Evolutionary conservation across 2,888 invertebrate species (phyloP).

Genomic region (Punctoribates punctum): DNA sequence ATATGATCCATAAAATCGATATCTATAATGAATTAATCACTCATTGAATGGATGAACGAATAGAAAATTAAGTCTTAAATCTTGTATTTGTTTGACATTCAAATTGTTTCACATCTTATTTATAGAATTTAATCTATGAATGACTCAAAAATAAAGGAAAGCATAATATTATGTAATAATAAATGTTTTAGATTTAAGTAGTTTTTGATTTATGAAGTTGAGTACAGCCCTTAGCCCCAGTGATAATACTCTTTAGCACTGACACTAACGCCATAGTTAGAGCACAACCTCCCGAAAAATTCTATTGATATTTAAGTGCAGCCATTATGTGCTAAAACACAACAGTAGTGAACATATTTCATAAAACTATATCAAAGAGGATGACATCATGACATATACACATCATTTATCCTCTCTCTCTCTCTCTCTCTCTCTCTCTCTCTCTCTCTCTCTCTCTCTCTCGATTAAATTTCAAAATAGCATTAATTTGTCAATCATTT

Average conservation of each 20-base stretch:
- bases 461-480: too few species aligned
- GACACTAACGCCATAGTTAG: background rate
- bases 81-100: background rate
- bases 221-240: constrained; percentile 7
- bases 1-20: too few species aligned
- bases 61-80: too few species aligned
- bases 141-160: too few species aligned
- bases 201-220: constrained; percentile 10
- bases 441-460: background rate
- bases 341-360: constrained; percentile 1
- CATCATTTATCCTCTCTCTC: background rate
- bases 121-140: too few species aligned
- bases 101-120: too few species aligned
- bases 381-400: constrained; percentile 2
- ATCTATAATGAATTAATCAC: too few species aligned
- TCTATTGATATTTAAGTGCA: constrained; percentile 12
- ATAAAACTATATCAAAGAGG: too few species aligned
- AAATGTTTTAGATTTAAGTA: too few species aligned
- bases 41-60: too few species aligned
- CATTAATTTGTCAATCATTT: too few species aligned
- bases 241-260: constrained; percentile 6
- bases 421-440: background rate
- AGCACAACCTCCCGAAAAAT: background rate
- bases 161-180: too few species aligned
- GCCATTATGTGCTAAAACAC: background rate